Base-by-base conservation (phyloP, 35 echinoderm and acorn worm genomes). In the Apostichopus japonicus region DNA sequence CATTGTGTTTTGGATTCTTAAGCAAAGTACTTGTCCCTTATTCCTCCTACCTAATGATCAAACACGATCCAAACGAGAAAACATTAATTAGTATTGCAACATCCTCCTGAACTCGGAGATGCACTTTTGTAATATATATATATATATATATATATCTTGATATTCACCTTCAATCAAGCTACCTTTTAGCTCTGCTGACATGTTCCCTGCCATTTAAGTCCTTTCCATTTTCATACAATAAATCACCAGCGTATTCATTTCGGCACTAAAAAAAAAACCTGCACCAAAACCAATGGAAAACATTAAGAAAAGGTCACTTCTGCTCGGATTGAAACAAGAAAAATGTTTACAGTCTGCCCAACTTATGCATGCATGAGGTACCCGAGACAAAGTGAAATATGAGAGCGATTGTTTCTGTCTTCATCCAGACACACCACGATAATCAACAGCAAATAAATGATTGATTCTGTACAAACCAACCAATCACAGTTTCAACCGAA, bases 381-480 rank as follows among this genome's bases (percentile, higher is more conserved):
- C 71, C 15, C 71, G 71, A 75, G 71, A 75, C 71, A 75, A 75
- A 75, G 17, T 75, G 71, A 75, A 75, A 75, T 75, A n/a, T 15
- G 71, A 75, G 71, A 14, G 22, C 17, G 71, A 75, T 75, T 75
- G 71, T 75, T 75, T 75, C 71, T n/a, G 71, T 75, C 71, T 75
- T 75, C 71, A 23, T 7, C 71, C 71, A 75, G 71, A 75, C 71
- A n/a, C 71, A 75, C 71, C 71, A n/a, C 15, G 71, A 75, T 75
- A 75, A 75, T 75, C 71, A 75, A 75, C 71, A 19, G 71, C 71
- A 75, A 75, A 75, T 75, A 75, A 75, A 75, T 75, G 71, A 75
- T 75, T 75, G 71, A 75, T 75, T 75, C 71, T 23, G 71, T 23
- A n/a, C 71, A 75, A 75, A 75, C 17, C 71, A 75, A 75, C 71